Base-by-base conservation (phyloP, 2,888 invertebrate species). In the Xylota sylvarum region DNA sequence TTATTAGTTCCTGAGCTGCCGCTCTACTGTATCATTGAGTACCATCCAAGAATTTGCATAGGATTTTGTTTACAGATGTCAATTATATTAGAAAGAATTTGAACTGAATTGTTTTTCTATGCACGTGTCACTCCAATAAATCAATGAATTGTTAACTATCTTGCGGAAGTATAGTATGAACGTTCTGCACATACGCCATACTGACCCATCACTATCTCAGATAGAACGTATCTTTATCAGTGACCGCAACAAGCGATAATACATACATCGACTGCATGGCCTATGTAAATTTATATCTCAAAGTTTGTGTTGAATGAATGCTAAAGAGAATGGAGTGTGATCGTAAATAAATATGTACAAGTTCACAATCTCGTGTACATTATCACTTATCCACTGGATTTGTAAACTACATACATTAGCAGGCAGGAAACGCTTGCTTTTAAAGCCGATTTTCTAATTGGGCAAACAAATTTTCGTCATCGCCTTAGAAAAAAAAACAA, bases 391-490 rank as follows among this genome's bases (percentile, higher is more conserved):
- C 70, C 70, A 70, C 55, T 55, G 23, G 35, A 56, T 48, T 56
- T 56, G 19, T 56, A 40, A 52, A 40, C 52, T 14, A n/a, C 1
- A n/a, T 5, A n/a, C 23, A 23, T 23, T 23, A 50, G 35, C 1
- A 9, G 55, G 40, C 27, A 72, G 58, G 72, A 58, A 72, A 48
- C 23, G 23, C 23, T 56, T 19, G 23, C 35, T 37, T 48, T 65
- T 19, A 30, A 55, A 65, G 27, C 17, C 56, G 35, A 37, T 56
- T 76, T 76, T 56, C 65, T 67, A 67, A 76, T 58, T 55, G 56
- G 65, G 55, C 56, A 65, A 76, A 76, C 76, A 67, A 65, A 67
- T 76, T 48, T 37, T 37, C 67, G 46, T 76, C 56, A 37, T 32
- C 27, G 10, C 27, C 32, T 74, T 43, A 43, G 14, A 37, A 17